Base-by-base conservation (phyloP, 2,888 invertebrate species). In the Oscheius sp. region DNA sequence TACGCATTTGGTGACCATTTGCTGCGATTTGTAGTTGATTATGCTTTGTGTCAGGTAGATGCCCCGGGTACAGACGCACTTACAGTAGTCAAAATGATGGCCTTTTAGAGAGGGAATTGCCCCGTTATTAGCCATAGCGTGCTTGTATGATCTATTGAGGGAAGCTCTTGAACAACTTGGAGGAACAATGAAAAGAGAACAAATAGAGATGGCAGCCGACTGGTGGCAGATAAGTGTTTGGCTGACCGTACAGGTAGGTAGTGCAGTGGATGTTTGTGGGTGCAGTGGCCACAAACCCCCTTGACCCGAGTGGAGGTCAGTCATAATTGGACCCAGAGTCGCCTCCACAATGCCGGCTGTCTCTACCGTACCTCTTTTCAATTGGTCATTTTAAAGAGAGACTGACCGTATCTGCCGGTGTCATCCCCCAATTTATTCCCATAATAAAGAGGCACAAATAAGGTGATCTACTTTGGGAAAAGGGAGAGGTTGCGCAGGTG, bases 241-340 rank as follows among this genome's bases (percentile, higher is more conserved):
- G 16, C 23, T 16, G 43, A 25, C 46, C 52, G 66, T 66, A 55
- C 56, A 69, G 69, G 68, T 43, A 69, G 69, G 68, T 68, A 53
- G 55, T 69, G 69, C 41, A 27, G 69, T 56, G 69, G 55, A 55
- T 69, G 69, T 69, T 52, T 69, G 53, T 69, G 56, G 55, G 69
- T 66, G 69, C 69, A 56, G 69, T 69, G 69, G 69, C 69, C 69
- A 69, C 69, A 69, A 55, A 71, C 71, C 61, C 71, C 61, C 71
- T 71, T 71, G 71, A 71, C 71, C 71, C 71, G 59, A 25, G 46
- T 52, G 61, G 71, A 71, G 71, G 71, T 71, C 71, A 71, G 35
- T 71, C 71, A 71, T 71, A 71, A 71, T 71, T 71, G 71, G 53
- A 52, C 69, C 69, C 49, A 61, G 66, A 66, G 66, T 66, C 66